Percentiles rank a stretch among this genome's conserved stretches.
Conservation (phyloP, 1,140 invertebrate genomes). For the Apis dorsata region DNA sequence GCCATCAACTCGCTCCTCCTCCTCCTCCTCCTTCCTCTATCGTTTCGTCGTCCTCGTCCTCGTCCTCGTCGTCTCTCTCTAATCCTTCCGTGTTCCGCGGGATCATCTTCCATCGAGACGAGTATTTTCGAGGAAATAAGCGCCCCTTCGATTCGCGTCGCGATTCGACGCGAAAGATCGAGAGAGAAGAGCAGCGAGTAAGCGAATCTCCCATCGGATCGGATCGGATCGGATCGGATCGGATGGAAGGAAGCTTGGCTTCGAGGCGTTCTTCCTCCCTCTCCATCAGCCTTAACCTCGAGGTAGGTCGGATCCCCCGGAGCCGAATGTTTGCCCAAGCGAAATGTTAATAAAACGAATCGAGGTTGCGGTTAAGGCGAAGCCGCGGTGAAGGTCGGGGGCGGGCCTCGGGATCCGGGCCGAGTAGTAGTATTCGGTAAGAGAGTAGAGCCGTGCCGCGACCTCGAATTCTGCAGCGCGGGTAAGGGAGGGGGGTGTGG, state of each 20-base stretch:
- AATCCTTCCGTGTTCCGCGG: too few species aligned
- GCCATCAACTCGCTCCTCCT: not conserved
- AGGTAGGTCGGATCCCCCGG: slow-evolving; percentile 43
- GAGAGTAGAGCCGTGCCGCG: slow-evolving; percentile 39
- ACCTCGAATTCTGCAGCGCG: slow-evolving; percentile 59
- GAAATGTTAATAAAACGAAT: slow-evolving; percentile 60
- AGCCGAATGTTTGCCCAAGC: slow-evolving; percentile 61
- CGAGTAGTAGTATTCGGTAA: slow-evolving; percentile 51
- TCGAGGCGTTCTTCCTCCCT: too few species aligned
- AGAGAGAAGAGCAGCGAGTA: rapidly evolving
- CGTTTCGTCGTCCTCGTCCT: too few species aligned
- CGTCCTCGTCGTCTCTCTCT: too few species aligned
- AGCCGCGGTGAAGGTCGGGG: slow-evolving; percentile 59
- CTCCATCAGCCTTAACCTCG: slow-evolving; percentile 45
- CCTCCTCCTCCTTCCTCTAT: not conserved
- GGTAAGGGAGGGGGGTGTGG: not conserved
- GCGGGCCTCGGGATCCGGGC: slow-evolving; percentile 51
- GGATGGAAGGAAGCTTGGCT: too few species aligned
- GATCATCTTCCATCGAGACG: too few species aligned
- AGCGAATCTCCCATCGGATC: too few species aligned
- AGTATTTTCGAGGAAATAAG: too few species aligned
- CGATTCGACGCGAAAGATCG: too few species aligned
- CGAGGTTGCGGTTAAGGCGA: slow-evolving; percentile 46
- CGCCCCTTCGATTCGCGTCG: too few species aligned
- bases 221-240: too few species aligned